phyloP scores from a whole-genome alignment of 1,140 invertebrate genomes.

The Drosophila lacteicornis region DNA sequence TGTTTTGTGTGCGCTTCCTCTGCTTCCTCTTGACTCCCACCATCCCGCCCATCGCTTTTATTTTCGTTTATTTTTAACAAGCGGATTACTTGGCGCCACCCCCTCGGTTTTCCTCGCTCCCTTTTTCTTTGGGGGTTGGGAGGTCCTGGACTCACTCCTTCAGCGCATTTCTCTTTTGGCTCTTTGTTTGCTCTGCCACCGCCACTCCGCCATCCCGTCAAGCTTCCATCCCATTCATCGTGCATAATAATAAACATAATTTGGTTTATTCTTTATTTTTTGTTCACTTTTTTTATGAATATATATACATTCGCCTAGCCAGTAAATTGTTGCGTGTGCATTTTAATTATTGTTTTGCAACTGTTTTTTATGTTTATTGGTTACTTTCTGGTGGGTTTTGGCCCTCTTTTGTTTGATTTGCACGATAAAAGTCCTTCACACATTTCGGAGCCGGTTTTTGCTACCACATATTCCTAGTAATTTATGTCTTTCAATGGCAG shows the following conservation, averaged over 20 bases:
- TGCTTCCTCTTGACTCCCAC: not conserved
- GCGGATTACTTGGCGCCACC: slow-evolving; percentile 68
- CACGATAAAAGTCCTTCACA: slow-evolving; percentile 2
- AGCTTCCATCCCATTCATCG: slow-evolving; percentile 58
- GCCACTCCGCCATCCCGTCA: slow-evolving; percentile 33
- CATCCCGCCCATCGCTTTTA: slow-evolving; percentile 51
- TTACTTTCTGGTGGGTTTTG: slow-evolving; percentile 16
- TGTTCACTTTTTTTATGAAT: slow-evolving; percentile 56
- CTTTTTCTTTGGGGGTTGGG: slow-evolving; percentile 18
- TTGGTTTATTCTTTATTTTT: slow-evolving; percentile 71
- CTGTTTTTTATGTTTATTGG: slow-evolving; percentile 52
- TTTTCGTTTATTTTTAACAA: slow-evolving; percentile 83
- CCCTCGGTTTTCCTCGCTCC: slow-evolving; percentile 26
- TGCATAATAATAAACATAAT: slow-evolving; percentile 80
- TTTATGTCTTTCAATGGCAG: slow-evolving; percentile 23
- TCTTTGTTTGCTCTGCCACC: slow-evolving; percentile 28
- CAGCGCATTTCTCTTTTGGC: slow-evolving; percentile 37
- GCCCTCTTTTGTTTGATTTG: slow-evolving; percentile 15
- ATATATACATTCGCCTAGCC: slow-evolving; percentile 37
- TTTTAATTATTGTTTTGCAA: slow-evolving; percentile 76
- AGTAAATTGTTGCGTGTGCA: slow-evolving; percentile 58
- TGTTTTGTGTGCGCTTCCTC: slow-evolving; percentile 67
- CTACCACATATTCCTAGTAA: slow-evolving; percentile 9
- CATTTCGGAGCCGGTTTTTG: not conserved
- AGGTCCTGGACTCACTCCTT: slow-evolving; percentile 7